Conservation (phyloP, 2,888 invertebrate species). For the Epistrophe grossulariae region DNA sequence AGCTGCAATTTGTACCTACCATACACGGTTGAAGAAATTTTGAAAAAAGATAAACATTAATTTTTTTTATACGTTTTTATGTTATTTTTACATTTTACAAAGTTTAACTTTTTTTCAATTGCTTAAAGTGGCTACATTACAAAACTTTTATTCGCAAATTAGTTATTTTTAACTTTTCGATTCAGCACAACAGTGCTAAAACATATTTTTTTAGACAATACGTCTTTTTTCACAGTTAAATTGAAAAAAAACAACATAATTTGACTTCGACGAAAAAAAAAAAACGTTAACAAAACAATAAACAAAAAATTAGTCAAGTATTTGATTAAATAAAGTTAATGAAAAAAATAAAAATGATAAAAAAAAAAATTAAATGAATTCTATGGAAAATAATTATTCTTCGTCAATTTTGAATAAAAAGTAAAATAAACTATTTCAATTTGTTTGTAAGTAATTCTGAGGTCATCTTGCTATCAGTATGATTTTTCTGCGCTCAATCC, state of each 20-base stretch:
- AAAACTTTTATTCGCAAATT: slow-evolving; percentile 61
- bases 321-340: slow-evolving; percentile 14
- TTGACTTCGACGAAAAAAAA: slow-evolving; percentile 31
- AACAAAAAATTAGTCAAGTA: slow-evolving; percentile 28
- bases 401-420: slow-evolving; percentile 50
- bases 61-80: slow-evolving; percentile 42
- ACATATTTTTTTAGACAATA: slow-evolving; percentile 55
- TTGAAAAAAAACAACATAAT: slow-evolving; percentile 33
- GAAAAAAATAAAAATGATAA: slow-evolving; percentile 1
- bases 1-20: no score
- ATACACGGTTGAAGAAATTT: background rate
- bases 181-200: slow-evolving; percentile 54
- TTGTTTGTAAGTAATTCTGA: slow-evolving; percentile 18
- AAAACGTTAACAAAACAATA: slow-evolving; percentile 32
- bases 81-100: slow-evolving; percentile 69
- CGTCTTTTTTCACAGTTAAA: slow-evolving; percentile 53
- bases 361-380: slow-evolving; percentile 39
- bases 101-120: slow-evolving; percentile 70
- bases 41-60: background rate
- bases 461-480: slow-evolving; percentile 56
- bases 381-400: slow-evolving; percentile 55
- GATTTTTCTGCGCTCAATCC: slow-evolving; percentile 78
- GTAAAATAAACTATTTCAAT: slow-evolving; percentile 45
- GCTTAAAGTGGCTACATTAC: slow-evolving; percentile 72
- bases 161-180: slow-evolving; percentile 25